Evolutionary conservation across 1,140 invertebrate species (phyloP).

Genomic region (Procambarus virginalis): DNA sequence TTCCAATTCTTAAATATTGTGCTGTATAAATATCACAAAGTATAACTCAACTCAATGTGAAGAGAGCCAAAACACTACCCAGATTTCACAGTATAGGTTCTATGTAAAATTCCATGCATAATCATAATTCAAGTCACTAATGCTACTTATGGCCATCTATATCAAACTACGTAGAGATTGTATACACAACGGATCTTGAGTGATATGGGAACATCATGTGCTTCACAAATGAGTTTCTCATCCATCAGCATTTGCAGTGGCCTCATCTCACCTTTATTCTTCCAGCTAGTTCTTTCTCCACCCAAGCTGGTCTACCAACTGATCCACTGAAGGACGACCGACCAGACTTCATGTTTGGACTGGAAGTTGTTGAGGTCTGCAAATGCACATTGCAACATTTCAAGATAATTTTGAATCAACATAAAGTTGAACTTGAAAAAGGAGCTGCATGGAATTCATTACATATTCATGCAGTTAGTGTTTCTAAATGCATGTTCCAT

Average conservation of each 20-base stretch:
- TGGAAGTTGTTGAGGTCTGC: conserved; percentile 64
- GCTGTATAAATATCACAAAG: too few species aligned
- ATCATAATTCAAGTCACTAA: neutral
- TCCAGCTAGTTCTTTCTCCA: conserved; percentile 63
- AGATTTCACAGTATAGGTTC: neutral
- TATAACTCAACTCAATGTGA: too few species aligned
- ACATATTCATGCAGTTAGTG: neutral
- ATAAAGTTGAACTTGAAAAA: conserved; percentile 3
- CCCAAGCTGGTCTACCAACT: conserved; percentile 62
- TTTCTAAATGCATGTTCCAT: conserved; percentile 4
- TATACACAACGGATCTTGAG: neutral
- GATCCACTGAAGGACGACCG: conserved; percentile 64
- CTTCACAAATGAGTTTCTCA: neutral
- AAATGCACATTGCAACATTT: conserved; percentile 52
- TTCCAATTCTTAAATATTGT: too few species aligned
- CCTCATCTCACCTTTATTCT: conserved; percentile 59
- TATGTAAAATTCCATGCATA: neutral
- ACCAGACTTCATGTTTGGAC: conserved; percentile 63
- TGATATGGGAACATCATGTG: neutral
- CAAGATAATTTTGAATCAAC: conserved; percentile 38
- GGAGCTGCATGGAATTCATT: neutral
- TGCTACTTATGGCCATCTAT: neutral
- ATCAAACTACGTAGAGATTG: neutral
- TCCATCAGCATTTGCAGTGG: neutral
- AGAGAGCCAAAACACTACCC: neutral